Conservation (phyloP, 2,797 vertebrate species). For the Liparis tanakae region DNA sequence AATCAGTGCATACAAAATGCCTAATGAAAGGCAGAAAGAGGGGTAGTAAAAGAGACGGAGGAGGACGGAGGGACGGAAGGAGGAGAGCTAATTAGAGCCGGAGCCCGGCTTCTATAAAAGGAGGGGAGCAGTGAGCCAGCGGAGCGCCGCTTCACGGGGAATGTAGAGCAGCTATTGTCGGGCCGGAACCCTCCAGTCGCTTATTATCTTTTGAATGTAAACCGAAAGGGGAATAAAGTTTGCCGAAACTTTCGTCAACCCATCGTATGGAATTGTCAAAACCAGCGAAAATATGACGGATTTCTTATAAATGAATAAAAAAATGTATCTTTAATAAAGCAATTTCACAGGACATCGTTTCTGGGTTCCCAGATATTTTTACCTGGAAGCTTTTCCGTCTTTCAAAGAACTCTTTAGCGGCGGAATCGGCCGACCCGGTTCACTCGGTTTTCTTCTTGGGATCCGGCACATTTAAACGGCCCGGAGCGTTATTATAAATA, state of each 20-base stretch:
- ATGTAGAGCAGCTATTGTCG: slow-evolving; percentile 38
- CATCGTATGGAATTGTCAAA: not conserved
- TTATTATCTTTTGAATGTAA: not conserved
- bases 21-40: not conserved
- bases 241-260: not conserved
- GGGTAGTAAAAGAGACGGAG: not conserved
- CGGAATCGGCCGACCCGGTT: slow-evolving; percentile 37
- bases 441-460: slow-evolving; percentile 9
- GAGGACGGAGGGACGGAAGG: slow-evolving; percentile 22
- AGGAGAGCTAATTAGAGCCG: slow-evolving; percentile 42
- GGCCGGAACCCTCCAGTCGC: slow-evolving; percentile 6
- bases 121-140: slow-evolving; percentile 5
- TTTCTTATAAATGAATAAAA: not conserved
- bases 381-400: slow-evolving; percentile 3
- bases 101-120: slow-evolving; percentile 33
- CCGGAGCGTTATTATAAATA: slow-evolving; percentile 46
- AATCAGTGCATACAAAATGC: not conserved
- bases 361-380: slow-evolving; percentile 2
- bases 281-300: not conserved
- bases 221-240: not conserved
- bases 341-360: not conserved
- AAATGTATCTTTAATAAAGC: too few species aligned
- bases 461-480: slow-evolving; percentile 21
- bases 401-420: slow-evolving; percentile 37
- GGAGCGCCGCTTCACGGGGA: not conserved